phyloP scores from a whole-genome alignment of 1,140 invertebrate genomes.

The Anoplolepis gracilipes region DNA sequence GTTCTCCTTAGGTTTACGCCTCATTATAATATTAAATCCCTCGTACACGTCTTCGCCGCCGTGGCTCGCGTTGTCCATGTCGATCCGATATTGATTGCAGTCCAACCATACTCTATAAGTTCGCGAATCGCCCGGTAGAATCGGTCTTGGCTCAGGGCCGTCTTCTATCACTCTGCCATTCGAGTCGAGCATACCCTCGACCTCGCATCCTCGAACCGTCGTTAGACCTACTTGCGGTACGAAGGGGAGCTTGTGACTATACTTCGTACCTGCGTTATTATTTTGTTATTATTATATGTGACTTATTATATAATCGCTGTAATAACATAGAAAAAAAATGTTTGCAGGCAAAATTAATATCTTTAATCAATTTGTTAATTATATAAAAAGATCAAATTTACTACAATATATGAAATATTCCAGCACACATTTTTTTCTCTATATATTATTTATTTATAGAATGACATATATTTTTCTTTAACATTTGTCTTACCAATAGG shows the following conservation, averaged over 20 bases:
- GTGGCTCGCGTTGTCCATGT: slow-evolving; percentile 94
- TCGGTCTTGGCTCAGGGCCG: slow-evolving; percentile 95
- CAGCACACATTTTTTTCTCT: background rate
- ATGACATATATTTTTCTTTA: slow-evolving; percentile 17
- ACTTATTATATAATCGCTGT: too few relatives aligned
- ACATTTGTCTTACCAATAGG: slow-evolving; percentile 89
- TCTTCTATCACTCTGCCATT: slow-evolving; percentile 99
- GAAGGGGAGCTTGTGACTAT: slow-evolving; percentile 93
- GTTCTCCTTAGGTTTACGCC: slow-evolving; percentile 99
- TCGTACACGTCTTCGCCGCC: slow-evolving; percentile 95
- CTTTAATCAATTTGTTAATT: background rate
- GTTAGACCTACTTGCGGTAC: slow-evolving; percentile 96
- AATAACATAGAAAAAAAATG: background rate
- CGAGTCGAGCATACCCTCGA: slow-evolving; percentile 99
- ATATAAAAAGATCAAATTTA: background rate
- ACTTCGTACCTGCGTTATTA: slow-evolving; percentile 89
- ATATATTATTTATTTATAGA: background rate
- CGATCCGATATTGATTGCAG: slow-evolving; percentile 97
- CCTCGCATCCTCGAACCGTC: slow-evolving; percentile 98
- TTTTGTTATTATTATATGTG: background rate
- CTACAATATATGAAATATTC: background rate
- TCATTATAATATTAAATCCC: slow-evolving; percentile 98
- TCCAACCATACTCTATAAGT: slow-evolving; percentile 98
- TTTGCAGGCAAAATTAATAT: background rate
- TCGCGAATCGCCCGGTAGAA: slow-evolving; percentile 94